Evolutionary conservation across 2,797 vertebrate genomes (phyloP).

Genomic region (Manis pentadactyla): DNA sequence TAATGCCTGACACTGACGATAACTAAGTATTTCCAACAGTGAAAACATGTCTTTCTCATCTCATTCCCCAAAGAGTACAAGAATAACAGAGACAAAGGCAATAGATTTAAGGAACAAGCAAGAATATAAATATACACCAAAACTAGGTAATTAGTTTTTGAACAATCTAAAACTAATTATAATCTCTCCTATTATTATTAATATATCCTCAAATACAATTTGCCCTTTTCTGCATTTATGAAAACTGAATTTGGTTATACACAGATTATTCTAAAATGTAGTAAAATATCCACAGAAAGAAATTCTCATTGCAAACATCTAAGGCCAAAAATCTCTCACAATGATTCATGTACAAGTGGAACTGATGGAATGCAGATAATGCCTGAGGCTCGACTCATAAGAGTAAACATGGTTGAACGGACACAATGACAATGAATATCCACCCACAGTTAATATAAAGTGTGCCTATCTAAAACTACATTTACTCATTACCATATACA

Average conservation of each 20-base stretch:
- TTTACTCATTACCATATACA: too few species aligned
- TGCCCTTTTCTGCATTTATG: not conserved
- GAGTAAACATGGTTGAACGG: not conserved
- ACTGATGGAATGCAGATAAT: slow-evolving; percentile 48
- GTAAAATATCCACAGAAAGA: slow-evolving; percentile 6
- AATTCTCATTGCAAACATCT: slow-evolving; percentile 10
- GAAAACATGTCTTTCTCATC: not conserved
- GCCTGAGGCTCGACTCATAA: not conserved
- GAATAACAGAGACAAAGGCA: not conserved
- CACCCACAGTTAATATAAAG: not conserved
- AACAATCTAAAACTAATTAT: not conserved
- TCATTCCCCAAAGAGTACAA: not conserved
- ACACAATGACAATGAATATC: not conserved
- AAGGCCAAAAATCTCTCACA: slow-evolving; percentile 48
- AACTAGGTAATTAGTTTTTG: not conserved
- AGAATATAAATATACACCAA: not conserved
- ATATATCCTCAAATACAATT: not conserved
- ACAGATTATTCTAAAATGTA: not conserved
- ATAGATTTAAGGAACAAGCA: not conserved
- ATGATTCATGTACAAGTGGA: not conserved
- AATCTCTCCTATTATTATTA: not conserved
- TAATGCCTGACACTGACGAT: not conserved
- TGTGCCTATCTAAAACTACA: not conserved
- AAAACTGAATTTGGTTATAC: not conserved
- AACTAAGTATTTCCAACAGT: not conserved